Evolutionary conservation across 2,888 invertebrate genomes (phyloP).

Genomic region (Falcaria lacertinaria): DNA sequence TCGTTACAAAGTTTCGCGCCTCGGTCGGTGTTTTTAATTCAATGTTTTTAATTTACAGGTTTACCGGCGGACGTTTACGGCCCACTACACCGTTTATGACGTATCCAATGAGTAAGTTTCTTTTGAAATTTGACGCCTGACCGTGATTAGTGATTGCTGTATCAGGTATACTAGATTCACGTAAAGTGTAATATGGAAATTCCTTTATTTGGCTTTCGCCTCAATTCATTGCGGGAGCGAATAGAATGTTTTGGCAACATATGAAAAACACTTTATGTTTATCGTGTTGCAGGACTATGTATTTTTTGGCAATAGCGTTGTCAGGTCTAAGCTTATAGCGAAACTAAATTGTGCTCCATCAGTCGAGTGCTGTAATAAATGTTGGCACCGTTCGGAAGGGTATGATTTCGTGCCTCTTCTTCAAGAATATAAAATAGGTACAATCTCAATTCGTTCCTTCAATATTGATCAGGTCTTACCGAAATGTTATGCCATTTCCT

Average conservation of each 20-base stretch:
- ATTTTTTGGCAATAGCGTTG: constrained; percentile 2
- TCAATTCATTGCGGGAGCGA: too few species aligned
- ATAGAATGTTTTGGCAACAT: too few species aligned
- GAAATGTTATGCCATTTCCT: constrained; percentile 11
- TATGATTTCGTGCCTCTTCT: constrained; percentile 23
- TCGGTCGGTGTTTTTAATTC: constrained; percentile 20
- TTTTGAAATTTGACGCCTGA: constrained; percentile 40
- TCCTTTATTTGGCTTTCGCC: too few species aligned
- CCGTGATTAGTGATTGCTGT: constrained; percentile 34
- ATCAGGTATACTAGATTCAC: too few species aligned
- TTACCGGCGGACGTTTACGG: constrained; percentile 91
- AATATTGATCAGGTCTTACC: constrained; percentile 30
- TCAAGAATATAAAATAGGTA: constrained; percentile 40
- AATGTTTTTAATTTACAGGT: constrained; percentile 81
- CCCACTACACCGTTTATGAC: constrained; percentile 94
- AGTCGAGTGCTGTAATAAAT: constrained; percentile 28
- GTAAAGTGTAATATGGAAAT: too few species aligned
- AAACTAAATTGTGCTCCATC: constrained; percentile 18
- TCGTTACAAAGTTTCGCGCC: constrained; percentile 25
- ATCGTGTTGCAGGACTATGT: background rate
- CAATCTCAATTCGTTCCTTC: constrained; percentile 42
- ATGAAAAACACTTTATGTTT: constrained; percentile 4
- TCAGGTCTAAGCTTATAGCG: background rate
- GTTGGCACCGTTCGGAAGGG: constrained; percentile 15
- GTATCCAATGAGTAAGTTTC: constrained; percentile 92